Base-by-base conservation (phyloP, 2,888 invertebrate genomes). In the Cataglyphis cursor region DNA sequence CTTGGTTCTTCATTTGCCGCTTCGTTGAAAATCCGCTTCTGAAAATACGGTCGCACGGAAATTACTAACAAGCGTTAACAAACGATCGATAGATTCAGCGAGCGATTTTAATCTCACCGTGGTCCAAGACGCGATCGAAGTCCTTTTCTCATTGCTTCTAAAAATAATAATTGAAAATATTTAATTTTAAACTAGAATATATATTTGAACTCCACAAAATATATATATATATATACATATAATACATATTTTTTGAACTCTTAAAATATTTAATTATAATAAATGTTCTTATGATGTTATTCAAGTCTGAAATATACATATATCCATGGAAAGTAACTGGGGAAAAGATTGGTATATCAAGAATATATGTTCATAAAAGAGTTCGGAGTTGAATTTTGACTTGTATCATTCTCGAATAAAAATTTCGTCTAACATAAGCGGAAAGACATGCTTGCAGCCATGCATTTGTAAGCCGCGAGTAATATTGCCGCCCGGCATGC, bases 1-100 rank as follows among this genome's bases (percentile, higher is more conserved):
- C 73, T 3, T 31, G 78, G 41, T 72, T 80, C 78, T 80, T 80
- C 78, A 80, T 80, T 80, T 80, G 59, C 78, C 59, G 78, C 78
- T 80, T 80, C 78, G 74, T 73, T 72, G 78, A 61, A 35, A 28
- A 73, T 44, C 3, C 9, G n/a, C 74, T 80, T 73, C 59, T 80
- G 74, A 35, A 80, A 73, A 80, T 80, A 73, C 74, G 59, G 59
- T 59, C 59, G 44, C 24, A 44, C 44, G 35, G 44, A 80, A 80
- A 73, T 73, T 72, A 59, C 21, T 78, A 76, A 76, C 18, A 78
- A 80, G 44, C 21, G 57, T 12, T 59, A 44, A 18, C 18, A 4
- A 31, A 12, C 44, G 44, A 44, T 73, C 78, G 78, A 59, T 59
- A 28, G 21, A 78, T 41, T 31, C 12, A 59, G 28, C 18, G 57